Percentiles rank a stretch among this genome's conserved stretches.
phyloP scores from a whole-genome alignment of 2,113 vertebrate species.

The Daphoenositta chrysoptera region DNA sequence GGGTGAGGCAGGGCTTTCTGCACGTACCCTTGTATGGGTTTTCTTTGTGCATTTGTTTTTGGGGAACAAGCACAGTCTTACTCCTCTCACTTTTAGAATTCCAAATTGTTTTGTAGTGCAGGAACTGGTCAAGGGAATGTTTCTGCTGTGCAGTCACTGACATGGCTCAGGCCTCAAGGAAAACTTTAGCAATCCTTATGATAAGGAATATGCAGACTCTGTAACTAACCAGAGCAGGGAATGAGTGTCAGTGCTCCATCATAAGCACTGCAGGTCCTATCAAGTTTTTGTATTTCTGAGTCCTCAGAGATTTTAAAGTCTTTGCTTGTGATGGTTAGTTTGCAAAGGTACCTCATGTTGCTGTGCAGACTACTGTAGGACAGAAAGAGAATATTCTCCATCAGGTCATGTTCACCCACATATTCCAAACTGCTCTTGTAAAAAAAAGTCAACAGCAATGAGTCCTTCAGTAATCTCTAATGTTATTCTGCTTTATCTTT shows the following conservation, averaged over 20 bases:
- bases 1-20: not conserved
- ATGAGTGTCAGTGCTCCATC: not conserved
- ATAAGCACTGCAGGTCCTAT: not conserved
- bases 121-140: not conserved
- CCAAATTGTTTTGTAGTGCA: not conserved
- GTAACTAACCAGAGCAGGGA: not conserved
- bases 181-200: not conserved
- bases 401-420: not conserved
- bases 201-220: not conserved
- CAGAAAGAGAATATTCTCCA: not conserved
- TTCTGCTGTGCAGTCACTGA: not conserved
- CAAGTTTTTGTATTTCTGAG: not conserved
- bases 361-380: not conserved
- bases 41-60: not conserved
- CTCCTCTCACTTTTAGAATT: not conserved
- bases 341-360: not conserved
- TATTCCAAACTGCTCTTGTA: not conserved
- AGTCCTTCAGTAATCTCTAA: not conserved
- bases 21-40: rapidly evolving
- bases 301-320: not conserved
- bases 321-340: not conserved
- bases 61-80: not conserved
- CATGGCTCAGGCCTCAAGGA: not conserved
- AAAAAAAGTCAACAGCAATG: not conserved
- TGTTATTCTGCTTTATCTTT: not conserved